A percentile compares a stretch with the other conserved stretches of the same genome.
Evolutionary conservation across 2,113 vertebrate genomes (phyloP).

Genomic region (Oenanthe melanoleuca): DNA sequence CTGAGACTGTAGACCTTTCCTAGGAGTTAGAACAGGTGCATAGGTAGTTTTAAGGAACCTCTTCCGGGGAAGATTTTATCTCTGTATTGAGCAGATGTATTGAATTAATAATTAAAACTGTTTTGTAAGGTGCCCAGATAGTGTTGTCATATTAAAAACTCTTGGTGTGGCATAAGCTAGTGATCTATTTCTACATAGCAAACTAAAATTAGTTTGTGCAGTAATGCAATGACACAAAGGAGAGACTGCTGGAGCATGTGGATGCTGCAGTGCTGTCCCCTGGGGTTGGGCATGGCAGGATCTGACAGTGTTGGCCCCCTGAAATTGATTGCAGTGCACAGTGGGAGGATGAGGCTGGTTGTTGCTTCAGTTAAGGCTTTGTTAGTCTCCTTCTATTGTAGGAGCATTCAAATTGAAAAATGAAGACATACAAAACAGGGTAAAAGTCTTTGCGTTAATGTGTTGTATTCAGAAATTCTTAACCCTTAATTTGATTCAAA

Average conservation of each 20-base stretch:
- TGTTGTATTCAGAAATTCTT: background rate
- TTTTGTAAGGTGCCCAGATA: background rate
- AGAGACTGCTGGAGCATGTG: background rate
- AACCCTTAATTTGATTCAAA: background rate
- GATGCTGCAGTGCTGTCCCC: background rate
- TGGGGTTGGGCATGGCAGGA: background rate
- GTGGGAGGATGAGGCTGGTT: background rate
- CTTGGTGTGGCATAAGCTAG: background rate
- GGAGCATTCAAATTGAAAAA: background rate
- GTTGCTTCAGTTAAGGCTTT: background rate
- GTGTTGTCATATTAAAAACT: background rate
- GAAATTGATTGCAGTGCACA: fast-evolving
- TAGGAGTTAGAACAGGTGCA: background rate
- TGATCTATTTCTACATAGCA: background rate
- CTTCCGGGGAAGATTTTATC: background rate
- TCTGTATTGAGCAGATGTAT: background rate
- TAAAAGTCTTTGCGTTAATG: background rate
- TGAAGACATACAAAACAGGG: background rate
- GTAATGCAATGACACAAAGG: background rate
- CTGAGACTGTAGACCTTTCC: background rate
- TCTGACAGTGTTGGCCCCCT: background rate
- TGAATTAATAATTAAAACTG: background rate
- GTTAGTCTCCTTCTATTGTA: background rate
- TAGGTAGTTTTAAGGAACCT: background rate
- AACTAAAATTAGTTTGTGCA: background rate